A percentile compares a stretch with the other conserved stretches of the same genome.
These are phyloP conservation scores for Cuculus canorus DNA, from an alignment of 2,797 vertebrate genomes.

Conservation along the genomic window DNA sequence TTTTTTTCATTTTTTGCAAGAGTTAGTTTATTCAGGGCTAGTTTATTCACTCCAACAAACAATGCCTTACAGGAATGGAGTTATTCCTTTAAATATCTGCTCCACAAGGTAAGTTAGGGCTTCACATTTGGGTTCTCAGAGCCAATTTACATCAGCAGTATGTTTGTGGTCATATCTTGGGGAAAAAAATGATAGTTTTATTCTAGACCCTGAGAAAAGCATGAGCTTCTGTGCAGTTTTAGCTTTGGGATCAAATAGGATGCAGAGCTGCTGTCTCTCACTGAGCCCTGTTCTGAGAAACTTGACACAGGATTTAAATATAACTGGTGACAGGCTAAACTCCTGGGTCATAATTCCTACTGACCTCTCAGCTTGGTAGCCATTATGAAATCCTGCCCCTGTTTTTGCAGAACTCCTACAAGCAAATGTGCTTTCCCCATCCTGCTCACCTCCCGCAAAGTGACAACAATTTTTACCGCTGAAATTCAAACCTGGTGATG, in stretches of 20 bases:
- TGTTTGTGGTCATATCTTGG: not conserved
- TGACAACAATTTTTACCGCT: not conserved
- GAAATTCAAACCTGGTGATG: not conserved
- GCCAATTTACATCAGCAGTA: not conserved
- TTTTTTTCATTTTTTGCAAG: not conserved
- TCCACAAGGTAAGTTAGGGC: not conserved
- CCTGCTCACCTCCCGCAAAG: not conserved
- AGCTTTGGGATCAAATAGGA: not conserved
- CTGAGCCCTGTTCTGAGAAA: not conserved
- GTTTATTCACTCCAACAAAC: not conserved
- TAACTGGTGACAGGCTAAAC: not conserved
- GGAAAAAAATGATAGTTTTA: not conserved
- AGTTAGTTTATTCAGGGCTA: no score
- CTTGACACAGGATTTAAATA: not conserved
- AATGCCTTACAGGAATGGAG: not conserved
- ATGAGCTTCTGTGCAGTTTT: not conserved
- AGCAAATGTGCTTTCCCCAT: not conserved
- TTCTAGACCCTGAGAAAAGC: not conserved
- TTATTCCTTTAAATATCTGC: not conserved
- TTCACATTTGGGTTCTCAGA: not conserved
- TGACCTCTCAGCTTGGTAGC: not conserved
- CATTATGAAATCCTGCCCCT: not conserved
- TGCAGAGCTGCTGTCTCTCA: not conserved
- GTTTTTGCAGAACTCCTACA: not conserved
- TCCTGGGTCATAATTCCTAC: not conserved